Conservation (phyloP, 1,140 invertebrate species). For the Drosophila pallidifrons region DNA sequence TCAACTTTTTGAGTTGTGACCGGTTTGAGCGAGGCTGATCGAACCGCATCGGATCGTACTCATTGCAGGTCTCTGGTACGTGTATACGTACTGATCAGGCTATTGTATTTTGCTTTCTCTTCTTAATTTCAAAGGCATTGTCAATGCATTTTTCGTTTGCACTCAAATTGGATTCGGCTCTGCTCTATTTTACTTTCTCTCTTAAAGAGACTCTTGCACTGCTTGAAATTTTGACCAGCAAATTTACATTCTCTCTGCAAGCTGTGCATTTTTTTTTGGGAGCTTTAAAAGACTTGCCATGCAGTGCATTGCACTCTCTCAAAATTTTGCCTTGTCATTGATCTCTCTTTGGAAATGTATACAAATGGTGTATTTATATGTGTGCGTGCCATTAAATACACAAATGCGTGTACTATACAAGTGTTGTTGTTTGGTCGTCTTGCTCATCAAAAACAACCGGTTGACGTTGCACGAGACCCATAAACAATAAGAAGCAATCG, state of each 20-base stretch:
- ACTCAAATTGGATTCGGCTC: neutral
- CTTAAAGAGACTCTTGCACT: neutral
- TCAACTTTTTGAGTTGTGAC: too few relatives aligned
- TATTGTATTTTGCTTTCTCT: neutral
- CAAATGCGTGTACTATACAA: neutral
- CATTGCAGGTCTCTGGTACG: too few relatives aligned
- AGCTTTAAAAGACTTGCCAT: neutral
- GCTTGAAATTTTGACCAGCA: neutral
- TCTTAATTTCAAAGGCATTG: neutral
- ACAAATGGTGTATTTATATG: neutral
- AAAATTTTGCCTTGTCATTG: slow-evolving; percentile 27
- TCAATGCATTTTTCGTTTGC: too few relatives aligned
- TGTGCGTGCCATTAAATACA: neutral
- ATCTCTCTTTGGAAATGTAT: slow-evolving; percentile 4
- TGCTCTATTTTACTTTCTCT: slow-evolving; percentile 3
- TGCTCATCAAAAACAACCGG: slow-evolving; percentile 19
- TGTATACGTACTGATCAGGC: neutral
- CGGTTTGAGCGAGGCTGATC: too few relatives aligned
- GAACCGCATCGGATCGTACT: too few relatives aligned
- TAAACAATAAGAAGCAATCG: slow-evolving; percentile 10
- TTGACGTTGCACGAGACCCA: slow-evolving; percentile 28
- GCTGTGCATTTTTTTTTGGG: neutral
- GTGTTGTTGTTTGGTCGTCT: slow-evolving; percentile 6
- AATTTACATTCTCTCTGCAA: neutral
- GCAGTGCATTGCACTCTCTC: neutral